Base-by-base conservation (phyloP, 1,140 invertebrate genomes). In the Limonius californicus region DNA sequence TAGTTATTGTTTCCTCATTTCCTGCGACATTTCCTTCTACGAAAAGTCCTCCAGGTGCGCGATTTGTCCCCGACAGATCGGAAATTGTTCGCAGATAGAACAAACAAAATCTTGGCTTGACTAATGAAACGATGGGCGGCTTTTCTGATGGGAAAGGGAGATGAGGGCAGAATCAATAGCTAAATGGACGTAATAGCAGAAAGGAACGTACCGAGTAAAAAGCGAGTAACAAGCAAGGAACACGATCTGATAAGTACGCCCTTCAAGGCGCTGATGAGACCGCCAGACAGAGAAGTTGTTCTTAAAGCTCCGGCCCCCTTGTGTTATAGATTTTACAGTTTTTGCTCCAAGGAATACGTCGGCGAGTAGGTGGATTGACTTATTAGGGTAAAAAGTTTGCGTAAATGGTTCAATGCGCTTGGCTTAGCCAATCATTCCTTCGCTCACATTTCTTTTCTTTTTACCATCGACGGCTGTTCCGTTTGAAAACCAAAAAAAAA, bases 191-290 rank as follows among this genome's bases (percentile, higher is more conserved):
- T 61, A 61, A 61, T 32, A 61, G 45, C 35, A 54, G 12, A 45
- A 50, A 54, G 50, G 23, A 43, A 27, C 35, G n/a, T 39, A 39
- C n/a, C 35, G 35, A 12, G 53, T 43, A 62, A 57, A 53, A 57
- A 54, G 54, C 53, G 54, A 62, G 58, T 62, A 62, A 62, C 61
- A 62, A 62, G 55, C 61, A 57, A 39, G 61, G 56, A 62, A 62
- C 61, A 62, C 61, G 56, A 62, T 62, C 61, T 62, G 61, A 62
- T 62, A 62, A 62, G 61, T 57, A 55, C 21, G 21, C 54, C 60
- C 56, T 62, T 50, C 61, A 57, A 62, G 61, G 61, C 61, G 55
- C 45, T 57, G 55, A 57, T 57, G 61, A 50, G 45, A 50, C 45
- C 45, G 20, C 16, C 45, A 50, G 45, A 50, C 45, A 50, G 20